A percentile compares a stretch with the other conserved stretches of the same genome.
Evolutionary conservation across 2,888 invertebrate species (phyloP).

Genomic region (Macaria notata): DNA sequence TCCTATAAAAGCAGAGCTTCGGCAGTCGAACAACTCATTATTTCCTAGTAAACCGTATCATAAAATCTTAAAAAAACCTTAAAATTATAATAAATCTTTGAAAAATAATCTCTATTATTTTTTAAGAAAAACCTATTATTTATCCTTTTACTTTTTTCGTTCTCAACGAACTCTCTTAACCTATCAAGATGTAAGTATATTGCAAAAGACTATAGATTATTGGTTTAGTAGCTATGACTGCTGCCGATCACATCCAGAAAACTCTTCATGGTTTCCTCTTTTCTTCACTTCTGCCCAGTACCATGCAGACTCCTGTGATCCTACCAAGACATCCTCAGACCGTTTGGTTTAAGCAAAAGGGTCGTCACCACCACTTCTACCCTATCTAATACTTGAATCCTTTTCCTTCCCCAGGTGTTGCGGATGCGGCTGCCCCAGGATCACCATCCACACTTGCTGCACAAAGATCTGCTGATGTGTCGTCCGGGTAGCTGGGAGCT

Average conservation of each 20-base stretch:
- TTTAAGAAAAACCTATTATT: neutral
- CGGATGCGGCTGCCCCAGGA: conserved; percentile 51
- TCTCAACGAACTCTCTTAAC: neutral
- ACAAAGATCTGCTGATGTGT: conserved; percentile 54
- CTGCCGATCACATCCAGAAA: too few species aligned
- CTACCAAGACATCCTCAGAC: too few species aligned
- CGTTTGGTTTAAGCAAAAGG: too few species aligned
- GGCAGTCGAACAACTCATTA: neutral
- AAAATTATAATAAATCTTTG: neutral
- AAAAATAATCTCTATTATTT: neutral
- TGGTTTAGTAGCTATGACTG: too few species aligned
- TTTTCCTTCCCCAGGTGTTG: conserved; percentile 24
- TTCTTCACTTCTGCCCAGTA: too few species aligned
- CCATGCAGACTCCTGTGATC: too few species aligned
- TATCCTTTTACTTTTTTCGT: neutral
- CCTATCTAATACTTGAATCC: neutral
- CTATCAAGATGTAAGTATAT: neutral
- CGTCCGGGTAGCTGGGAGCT: neutral
- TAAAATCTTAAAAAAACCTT: conserved; percentile 4
- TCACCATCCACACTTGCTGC: conserved; percentile 61
- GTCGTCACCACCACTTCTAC: too few species aligned
- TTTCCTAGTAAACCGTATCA: neutral
- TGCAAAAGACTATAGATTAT: too few species aligned
- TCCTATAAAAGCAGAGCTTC: too few species aligned
- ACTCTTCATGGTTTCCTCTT: too few species aligned